A percentile compares a stretch with the other conserved stretches of the same genome.
Evolutionary conservation across 2,113 vertebrate species (phyloP).

Genomic region (Channa maculata): DNA sequence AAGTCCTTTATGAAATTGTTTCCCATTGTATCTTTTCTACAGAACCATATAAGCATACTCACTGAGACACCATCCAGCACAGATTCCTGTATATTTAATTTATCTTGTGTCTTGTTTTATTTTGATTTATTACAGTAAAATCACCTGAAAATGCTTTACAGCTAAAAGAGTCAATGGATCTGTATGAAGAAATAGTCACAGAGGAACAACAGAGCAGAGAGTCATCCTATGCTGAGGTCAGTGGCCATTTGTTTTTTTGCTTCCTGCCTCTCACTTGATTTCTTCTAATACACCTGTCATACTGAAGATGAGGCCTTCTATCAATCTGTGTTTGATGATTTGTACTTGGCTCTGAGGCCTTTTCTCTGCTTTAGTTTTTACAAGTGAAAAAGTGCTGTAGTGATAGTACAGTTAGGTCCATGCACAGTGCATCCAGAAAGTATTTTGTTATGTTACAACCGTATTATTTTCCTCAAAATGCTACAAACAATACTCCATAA

Average conservation of each 20-base stretch:
- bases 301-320: not conserved
- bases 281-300: not conserved
- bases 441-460: too few relatives aligned
- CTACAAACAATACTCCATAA: too few relatives aligned
- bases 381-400: too few relatives aligned
- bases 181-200: constrained; percentile 94
- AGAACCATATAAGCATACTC: not conserved
- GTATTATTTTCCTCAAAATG: too few relatives aligned
- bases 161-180: constrained; percentile 88
- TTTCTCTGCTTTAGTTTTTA: too few relatives aligned
- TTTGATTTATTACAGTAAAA: constrained; percentile 62
- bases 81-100: not conserved
- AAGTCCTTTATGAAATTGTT: not conserved
- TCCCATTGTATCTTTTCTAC: not conserved
- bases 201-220: constrained; percentile 92
- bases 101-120: not conserved
- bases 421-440: too few relatives aligned
- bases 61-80: not conserved
- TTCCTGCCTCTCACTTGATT: not conserved
- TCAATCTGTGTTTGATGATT: too few relatives aligned
- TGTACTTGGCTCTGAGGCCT: too few relatives aligned
- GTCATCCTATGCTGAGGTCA: constrained; percentile 88
- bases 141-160: constrained; percentile 60
- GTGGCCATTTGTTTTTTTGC: not conserved
- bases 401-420: too few relatives aligned